Conservation (phyloP, 2,797 vertebrate species). For the Eulemur rubriventer region DNA sequence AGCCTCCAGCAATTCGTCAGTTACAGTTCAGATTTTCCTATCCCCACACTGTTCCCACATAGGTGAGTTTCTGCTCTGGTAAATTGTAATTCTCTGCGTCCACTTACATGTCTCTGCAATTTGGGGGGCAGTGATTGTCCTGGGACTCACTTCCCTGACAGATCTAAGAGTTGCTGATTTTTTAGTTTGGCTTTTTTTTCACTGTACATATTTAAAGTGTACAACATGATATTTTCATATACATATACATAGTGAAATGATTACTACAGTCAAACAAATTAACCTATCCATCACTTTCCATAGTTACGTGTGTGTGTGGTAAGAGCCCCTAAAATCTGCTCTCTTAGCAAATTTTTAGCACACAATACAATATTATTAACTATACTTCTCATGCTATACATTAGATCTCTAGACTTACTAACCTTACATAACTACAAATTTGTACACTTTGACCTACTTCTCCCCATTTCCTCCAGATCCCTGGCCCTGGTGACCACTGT, state of each 20-base stretch:
- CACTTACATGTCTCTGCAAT: not conserved
- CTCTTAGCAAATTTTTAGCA: not conserved
- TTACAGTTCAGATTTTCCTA: not conserved
- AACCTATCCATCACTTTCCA: not conserved
- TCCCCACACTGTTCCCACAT: not conserved
- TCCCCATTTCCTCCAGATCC: not conserved
- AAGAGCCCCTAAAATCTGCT: not conserved
- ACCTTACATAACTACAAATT: not conserved
- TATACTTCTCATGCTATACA: not conserved
- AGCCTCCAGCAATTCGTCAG: not conserved
- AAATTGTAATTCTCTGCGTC: not conserved
- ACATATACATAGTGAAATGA: not conserved
- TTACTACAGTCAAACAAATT: not conserved
- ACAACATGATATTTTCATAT: not conserved
- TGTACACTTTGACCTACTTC: not conserved
- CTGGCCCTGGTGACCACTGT: not conserved
- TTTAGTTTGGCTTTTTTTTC: not conserved
- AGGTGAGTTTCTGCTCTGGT: not conserved
- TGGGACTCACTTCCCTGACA: not conserved
- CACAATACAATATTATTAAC: not conserved
- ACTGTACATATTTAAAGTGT: not conserved
- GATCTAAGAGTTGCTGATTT: not conserved
- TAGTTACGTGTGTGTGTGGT: not conserved
- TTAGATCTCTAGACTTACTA: not conserved
- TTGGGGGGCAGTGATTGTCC: not conserved